These are phyloP conservation scores for Poeciliopsis turrubarensis DNA, from an alignment of 2,113 vertebrate species.

Conservation along the genomic window DNA sequence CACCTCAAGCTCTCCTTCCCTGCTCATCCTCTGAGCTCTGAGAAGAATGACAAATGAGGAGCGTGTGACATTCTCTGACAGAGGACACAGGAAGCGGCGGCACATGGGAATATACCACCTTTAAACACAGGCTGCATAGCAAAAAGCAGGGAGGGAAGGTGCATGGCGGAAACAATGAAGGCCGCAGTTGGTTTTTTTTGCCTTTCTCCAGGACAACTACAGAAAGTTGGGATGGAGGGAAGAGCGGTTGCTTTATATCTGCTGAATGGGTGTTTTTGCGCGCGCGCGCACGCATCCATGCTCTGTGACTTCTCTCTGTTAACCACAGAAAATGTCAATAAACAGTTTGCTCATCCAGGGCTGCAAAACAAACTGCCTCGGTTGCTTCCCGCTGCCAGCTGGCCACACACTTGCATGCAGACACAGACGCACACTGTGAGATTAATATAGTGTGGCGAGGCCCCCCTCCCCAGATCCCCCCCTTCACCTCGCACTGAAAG, in stretches of 20 bases:
- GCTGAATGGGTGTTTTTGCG: slow-evolving; percentile 66
- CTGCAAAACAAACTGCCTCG: slow-evolving; percentile 67
- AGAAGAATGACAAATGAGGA: slow-evolving; percentile 69
- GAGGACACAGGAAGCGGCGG: slow-evolving; percentile 45
- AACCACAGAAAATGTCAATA: slow-evolving; percentile 79
- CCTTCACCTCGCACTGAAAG: slow-evolving; percentile 31
- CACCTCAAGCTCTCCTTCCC: slow-evolving; percentile 61
- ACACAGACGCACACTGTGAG: slow-evolving; percentile 45
- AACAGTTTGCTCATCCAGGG: slow-evolving; percentile 71
- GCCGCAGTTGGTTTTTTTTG: background rate
- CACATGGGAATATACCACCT: slow-evolving; percentile 56
- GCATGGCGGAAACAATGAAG: slow-evolving; percentile 27
- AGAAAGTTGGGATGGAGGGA: slow-evolving; percentile 36
- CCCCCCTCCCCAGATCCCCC: background rate
- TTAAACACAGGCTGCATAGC: slow-evolving; percentile 51
- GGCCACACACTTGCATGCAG: slow-evolving; percentile 43
- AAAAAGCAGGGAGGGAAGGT: slow-evolving; percentile 36
- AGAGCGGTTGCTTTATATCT: slow-evolving; percentile 60
- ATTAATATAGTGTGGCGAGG: slow-evolving; percentile 54
- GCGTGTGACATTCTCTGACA: slow-evolving; percentile 56
- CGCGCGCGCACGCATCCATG: slow-evolving; percentile 29
- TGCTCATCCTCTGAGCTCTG: slow-evolving; percentile 39
- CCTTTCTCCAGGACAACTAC: slow-evolving; percentile 30
- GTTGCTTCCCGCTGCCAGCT: slow-evolving; percentile 57
- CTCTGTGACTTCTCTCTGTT: slow-evolving; percentile 62